Evolutionary conservation across 1,140 invertebrate genomes (phyloP), one percentile per base, ranked within the genome.

Genomic region (Trigoniulus corallinus): DNA sequence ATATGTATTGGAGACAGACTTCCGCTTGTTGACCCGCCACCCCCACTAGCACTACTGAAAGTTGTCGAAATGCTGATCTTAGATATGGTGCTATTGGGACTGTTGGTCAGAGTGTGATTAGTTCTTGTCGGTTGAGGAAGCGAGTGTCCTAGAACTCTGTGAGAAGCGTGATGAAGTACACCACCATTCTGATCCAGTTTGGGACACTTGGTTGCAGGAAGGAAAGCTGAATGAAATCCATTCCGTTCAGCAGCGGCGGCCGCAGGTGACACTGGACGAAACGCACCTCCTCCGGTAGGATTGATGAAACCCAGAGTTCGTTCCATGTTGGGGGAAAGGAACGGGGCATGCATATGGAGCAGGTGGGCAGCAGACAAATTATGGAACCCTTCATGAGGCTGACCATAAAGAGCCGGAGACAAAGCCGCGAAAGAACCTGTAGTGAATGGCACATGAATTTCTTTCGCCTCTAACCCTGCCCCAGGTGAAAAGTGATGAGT

Each of bases 161-260:
- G 29, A 7, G 7, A 15, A 7, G 7, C 29, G 15, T 34, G 29
- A 15, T 34, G 29, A 34, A 34, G 7, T 7, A 34, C 29, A 34
- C 29, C 15, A 7, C 29, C 29, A 15, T 34, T 22, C 3, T 40
- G 37, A 4, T 57, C 48, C 22, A 56, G 48, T 50, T 61, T 52
- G 18, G 58, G 45, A 24, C 60, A 54, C 51, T 55, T 54, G 47
- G 42, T 24, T 40, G 54, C 47, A n/a, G 70, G 70, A 26, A 71
- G 69, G 56, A 73, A 74, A 18, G 72, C 72, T 43, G 69, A 74
- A 13, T 73, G 69, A 26, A 72, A 70, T n/a, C 66, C 62, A 56
- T 72, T 72, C n/a, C 21, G 47, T 44, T 20, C 55, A 15, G 65
- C 56, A n/a, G 62, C 56, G 37, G 57, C 54, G 24, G 54, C 53